Base-by-base conservation (phyloP, 2,797 vertebrate genomes). In the Nannoperca obscura region DNA sequence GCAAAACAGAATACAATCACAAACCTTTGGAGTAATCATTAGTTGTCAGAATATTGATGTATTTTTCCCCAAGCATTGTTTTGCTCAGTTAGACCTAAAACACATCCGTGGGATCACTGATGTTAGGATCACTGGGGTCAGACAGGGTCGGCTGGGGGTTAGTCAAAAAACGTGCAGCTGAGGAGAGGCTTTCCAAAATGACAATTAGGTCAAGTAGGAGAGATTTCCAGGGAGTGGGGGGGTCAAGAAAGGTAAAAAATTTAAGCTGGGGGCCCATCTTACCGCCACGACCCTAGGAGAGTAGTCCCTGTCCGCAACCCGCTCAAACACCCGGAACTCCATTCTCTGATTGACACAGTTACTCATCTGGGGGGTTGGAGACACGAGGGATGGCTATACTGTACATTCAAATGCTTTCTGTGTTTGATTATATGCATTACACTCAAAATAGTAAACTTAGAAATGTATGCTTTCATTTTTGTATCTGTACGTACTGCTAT, bases 291-390 rank as follows among this genome's bases (percentile, higher is more conserved):
- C 91, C 94, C 95, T 95, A 92, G 95, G 90, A 71, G 94, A 94
- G 92, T 81, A 93, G 89, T 95, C 95, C 90, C 95, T 95, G 89
- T 96, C 95, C 74, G 78, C 88, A 81, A 94, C 91, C 59, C 94
- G 96, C 92, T 96, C 95, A 94, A 96, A 96, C 93, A 96, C 91
- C 84, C 95, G 95, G 93, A 91, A 95, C 92, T 96, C 96, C 94
- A 95, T 95, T 95, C 95, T 96, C 94, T 96, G 95, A 93, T 94
- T 95, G 93, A 96, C 93, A 95, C 93, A 94, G 95, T 95, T 96
- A 96, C 94, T 96, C 93, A 96, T 96, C 96, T 96, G 91, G 94
- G 92, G 93, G 95, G 92, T 94, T 94, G 95, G 90, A 94, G 90
- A 94, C 83, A 93, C 83, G 94, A 88, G 54, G 86, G 80, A 87